Evolutionary conservation across 2,113 vertebrate genomes (phyloP).

Genomic region (Strix uralensis): DNA sequence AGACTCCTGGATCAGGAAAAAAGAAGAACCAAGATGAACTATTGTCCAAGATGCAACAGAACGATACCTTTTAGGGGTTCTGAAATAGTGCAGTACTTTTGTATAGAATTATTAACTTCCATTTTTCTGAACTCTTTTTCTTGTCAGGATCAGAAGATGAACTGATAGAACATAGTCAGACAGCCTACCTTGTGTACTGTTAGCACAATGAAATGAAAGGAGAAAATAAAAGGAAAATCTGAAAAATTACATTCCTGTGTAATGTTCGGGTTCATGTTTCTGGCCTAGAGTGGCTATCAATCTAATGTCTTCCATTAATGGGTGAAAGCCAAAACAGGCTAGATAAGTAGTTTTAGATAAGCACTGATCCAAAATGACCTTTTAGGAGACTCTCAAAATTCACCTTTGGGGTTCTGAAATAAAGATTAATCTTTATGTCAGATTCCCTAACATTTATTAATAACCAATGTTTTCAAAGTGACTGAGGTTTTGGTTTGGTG

Average conservation of each 20-base stretch:
- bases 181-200: neutral
- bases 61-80: accelerated
- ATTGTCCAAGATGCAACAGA: neutral
- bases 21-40: neutral
- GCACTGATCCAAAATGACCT: neutral
- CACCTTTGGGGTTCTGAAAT: neutral
- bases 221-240: neutral
- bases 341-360: neutral
- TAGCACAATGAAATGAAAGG: neutral
- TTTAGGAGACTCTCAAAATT: neutral
- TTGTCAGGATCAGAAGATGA: neutral
- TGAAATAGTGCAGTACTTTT: neutral
- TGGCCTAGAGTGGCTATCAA: neutral
- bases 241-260: neutral
- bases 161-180: neutral
- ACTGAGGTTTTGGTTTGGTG: neutral
- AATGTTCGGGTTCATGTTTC: neutral
- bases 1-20: neutral
- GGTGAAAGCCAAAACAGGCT: neutral
- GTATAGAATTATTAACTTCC: neutral
- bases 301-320: neutral
- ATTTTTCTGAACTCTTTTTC: neutral
- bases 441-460: neutral
- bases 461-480: neutral
- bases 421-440: neutral